Evolutionary conservation across 1,140 invertebrate species (phyloP).

Genomic region (Arctopsyche grandis): DNA sequence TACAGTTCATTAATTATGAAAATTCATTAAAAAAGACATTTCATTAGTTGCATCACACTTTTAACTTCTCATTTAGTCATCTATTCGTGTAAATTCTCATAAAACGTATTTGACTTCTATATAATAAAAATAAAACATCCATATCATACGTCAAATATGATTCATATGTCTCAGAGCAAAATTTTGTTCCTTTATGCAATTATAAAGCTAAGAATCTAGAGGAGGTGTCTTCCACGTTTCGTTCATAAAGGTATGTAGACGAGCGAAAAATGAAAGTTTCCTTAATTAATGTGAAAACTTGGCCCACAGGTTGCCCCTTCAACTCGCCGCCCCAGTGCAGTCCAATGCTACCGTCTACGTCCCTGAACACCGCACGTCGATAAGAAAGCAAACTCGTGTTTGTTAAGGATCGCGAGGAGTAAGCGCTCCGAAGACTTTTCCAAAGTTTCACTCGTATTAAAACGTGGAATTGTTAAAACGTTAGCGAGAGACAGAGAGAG

Average conservation of each 20-base stretch:
- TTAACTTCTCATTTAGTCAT: too few relatives aligned
- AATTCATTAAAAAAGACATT: too few relatives aligned
- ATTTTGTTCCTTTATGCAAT: neutral
- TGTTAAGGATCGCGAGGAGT: neutral
- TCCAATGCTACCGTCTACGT: neutral
- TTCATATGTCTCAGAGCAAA: too few relatives aligned
- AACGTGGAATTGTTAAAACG: neutral
- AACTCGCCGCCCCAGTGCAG: neutral
- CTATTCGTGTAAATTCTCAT: too few relatives aligned
- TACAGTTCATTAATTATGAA: too few relatives aligned
- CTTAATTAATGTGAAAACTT: conserved; percentile 36
- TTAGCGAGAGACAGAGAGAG: too few relatives aligned
- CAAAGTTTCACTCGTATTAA: neutral
- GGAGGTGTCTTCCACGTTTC: neutral
- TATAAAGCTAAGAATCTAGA: conserved; percentile 1
- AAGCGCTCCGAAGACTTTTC: conserved; percentile 12
- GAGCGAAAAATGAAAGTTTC: conserved; percentile 18
- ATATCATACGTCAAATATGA: too few relatives aligned
- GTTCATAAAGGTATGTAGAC: conserved; percentile 4
- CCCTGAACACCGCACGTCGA: conserved; percentile 1
- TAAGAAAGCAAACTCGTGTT: conserved; percentile 11
- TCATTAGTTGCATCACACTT: too few relatives aligned
- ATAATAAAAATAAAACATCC: too few relatives aligned
- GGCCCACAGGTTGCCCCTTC: neutral
- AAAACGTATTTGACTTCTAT: too few relatives aligned